phyloP scores from a whole-genome alignment of 2,113 vertebrate genomes.

The Formicarius rufipectus region DNA sequence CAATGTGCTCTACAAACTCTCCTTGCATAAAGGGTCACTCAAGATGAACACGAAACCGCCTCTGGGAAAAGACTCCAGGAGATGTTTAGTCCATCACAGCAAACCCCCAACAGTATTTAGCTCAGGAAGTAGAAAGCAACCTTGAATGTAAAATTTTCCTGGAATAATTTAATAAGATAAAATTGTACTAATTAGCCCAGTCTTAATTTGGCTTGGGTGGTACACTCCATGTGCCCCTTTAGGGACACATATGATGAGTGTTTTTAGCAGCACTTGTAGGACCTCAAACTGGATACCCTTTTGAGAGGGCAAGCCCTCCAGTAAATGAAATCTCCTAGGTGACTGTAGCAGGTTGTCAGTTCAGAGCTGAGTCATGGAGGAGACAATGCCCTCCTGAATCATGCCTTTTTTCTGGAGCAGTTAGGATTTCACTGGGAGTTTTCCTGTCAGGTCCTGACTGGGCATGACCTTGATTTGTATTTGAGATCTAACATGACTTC shows the following conservation, averaged over 20 bases:
- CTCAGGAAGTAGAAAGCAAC: background rate
- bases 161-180: background rate
- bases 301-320: background rate
- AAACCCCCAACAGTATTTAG: background rate
- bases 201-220: background rate
- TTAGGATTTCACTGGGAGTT: background rate
- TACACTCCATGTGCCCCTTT: background rate
- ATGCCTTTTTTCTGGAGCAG: constrained; percentile 6
- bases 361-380: background rate
- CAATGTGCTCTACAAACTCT: background rate
- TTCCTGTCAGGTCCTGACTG: constrained; percentile 56
- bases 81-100: background rate
- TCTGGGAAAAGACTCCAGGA: background rate
- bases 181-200: background rate
- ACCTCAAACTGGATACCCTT: background rate
- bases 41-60: background rate
- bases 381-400: constrained; percentile 49
- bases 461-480: constrained; percentile 21
- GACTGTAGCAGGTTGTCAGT: background rate
- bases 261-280: background rate
- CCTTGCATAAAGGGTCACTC: background rate
- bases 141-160: background rate
- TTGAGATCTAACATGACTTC: background rate
- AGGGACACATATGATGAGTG: background rate
- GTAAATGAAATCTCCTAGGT: background rate